Evolutionary conservation across 1,140 invertebrate genomes (phyloP), one percentile per base, ranked within the genome.

Genomic region (Mya arenaria): DNA sequence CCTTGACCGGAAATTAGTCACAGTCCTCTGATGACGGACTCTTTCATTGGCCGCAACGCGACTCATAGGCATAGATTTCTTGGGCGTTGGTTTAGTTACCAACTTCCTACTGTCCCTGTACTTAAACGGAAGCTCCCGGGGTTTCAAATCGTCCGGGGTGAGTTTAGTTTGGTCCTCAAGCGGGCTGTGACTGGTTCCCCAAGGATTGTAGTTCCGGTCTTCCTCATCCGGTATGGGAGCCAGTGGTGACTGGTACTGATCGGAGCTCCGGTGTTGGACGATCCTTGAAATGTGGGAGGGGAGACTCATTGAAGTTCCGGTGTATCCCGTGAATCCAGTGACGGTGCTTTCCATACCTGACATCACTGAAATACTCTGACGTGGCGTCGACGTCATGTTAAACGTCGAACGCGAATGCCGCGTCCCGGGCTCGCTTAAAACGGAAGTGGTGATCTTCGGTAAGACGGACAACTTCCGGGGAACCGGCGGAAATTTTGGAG

Each of bases 1-100:
- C 56, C 79, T 73, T 30, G 79, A 82, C 39, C 71, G 79, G 60
- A 82, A 82, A 62, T 82, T 82, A 30, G 79, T 82, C 6, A 82
- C 62, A 13, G 79, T 82, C 15, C 79, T 52, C 25, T 82, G 79
- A 41, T 82, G 79, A 6, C 79, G 68, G n/a, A 73, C 68, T 15
- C 69, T 56, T 30, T 63, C 69, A 10, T 37, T 32, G 34, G 56
- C 69, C 0, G 79, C 79, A 6, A 73, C 68, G 25, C 79, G 79
- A 44, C 79, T 82, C 79, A 82, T 82, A 13, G 71, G 69, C 60
- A 82, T 73, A 4, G 79, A 74, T 41, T 73, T 73, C 36, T 56
- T 60, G 13, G 79, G 79, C 8, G 36, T 56, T 32, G 79, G 79
- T 41, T 82, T 82, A 25, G 37, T 25, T 2, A 71, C 68, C 4